These are phyloP conservation scores for Papilio glaucus DNA, from an alignment of 1,140 invertebrate genomes.

Conservation along the genomic window DNA sequence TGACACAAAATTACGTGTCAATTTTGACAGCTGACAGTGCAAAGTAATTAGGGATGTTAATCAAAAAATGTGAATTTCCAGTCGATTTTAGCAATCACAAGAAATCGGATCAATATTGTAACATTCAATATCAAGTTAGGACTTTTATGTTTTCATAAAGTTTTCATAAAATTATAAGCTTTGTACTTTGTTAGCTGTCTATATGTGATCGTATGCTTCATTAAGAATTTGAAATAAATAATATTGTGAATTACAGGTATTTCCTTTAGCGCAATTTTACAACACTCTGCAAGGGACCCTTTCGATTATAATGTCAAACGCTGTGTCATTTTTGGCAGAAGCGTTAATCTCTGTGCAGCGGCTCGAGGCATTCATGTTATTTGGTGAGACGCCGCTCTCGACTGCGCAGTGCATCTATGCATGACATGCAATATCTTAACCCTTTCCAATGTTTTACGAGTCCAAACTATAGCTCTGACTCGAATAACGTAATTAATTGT, in stretches of 20 bases:
- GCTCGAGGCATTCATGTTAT: slow-evolving; percentile 86
- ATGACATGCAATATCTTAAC: slow-evolving; percentile 42
- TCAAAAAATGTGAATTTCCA: too few species aligned
- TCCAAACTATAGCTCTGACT: slow-evolving; percentile 62
- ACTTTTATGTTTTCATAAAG: too few species aligned
- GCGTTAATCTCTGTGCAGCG: slow-evolving; percentile 88
- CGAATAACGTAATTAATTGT: slow-evolving; percentile 37
- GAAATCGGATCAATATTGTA: too few species aligned
- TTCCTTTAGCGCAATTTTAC: slow-evolving; percentile 83
- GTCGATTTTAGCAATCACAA: too few species aligned
- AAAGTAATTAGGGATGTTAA: neutral
- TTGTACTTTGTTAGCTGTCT: neutral
- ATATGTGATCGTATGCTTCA: neutral
- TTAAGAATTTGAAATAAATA: neutral
- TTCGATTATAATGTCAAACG: slow-evolving; percentile 90
- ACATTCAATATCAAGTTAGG: too few species aligned
- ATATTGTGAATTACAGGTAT: slow-evolving; percentile 74
- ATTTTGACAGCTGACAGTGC: neutral
- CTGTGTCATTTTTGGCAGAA: slow-evolving; percentile 87
- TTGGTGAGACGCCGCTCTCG: slow-evolving; percentile 82
- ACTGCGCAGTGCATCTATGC: slow-evolving; percentile 43
- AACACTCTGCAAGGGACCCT: slow-evolving; percentile 81
- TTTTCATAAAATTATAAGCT: too few species aligned
- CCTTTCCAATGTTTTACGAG: slow-evolving; percentile 49
- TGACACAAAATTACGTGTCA: neutral